Evolutionary conservation across 2,888 invertebrate species (phyloP), one percentile per base, ranked within the genome.

Genomic region (Ashinkailepas kermadecensis): DNA sequence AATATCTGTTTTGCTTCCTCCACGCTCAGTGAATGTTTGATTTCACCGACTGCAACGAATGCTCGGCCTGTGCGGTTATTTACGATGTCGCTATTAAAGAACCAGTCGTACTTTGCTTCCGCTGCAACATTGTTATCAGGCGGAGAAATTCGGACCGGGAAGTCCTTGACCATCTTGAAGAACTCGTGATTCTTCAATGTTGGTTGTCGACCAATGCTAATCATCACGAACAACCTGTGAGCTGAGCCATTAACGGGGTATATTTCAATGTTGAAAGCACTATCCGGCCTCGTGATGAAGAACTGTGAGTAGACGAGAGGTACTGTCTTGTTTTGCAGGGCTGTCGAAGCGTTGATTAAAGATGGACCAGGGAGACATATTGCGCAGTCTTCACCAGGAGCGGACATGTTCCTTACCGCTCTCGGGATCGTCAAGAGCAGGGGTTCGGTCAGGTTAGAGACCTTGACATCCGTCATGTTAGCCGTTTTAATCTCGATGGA

Each of bases 31-130:
- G 83, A n/a, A 23, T 80, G 81, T 23, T 85, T 84, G 10, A 85
- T 83, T 81, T 86, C 85, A 25, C 84, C 84, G 9, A 88, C 84
- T 9, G 87, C 88, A 18, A 88, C 82, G 81, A 86, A 87, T 80
- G 87, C 87, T 13, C 84, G 84, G 1, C 88, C 88, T 10, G 85
- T 86, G 56, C 85, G 79, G 82, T 85, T 84, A 12, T 83, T 82
- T 9, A 86, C 83, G 10, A 83, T 74, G 12, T 84, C 82, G 67
- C 85, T 85, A 81, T 84, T 83, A 56, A 87, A 80, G 81, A 86
- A 86, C 59, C 86, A 84, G 6, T 85, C 84, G 83, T 85, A 82
- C 25, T 79, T 79, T 0, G 12, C n/a, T 8, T 10, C 12, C 3
- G 57, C 59, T 4, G 58, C 58, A 23, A 57, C 58, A 8, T n/a